These are phyloP conservation scores for Hypotaenidia okinawae DNA, from an alignment of 2,797 vertebrate genomes.

Conservation along the genomic window DNA sequence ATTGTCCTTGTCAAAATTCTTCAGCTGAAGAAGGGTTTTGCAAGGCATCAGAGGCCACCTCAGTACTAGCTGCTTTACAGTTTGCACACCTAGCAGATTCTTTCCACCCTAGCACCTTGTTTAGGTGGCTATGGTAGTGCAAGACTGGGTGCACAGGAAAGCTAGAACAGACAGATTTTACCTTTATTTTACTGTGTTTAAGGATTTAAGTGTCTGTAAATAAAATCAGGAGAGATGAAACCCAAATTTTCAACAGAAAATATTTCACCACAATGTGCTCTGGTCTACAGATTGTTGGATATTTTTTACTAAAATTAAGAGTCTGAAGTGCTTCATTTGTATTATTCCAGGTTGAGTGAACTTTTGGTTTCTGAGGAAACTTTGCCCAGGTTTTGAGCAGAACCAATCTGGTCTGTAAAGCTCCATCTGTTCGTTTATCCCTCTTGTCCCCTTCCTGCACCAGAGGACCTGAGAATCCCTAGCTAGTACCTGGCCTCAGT, in stretches of 20 bases:
- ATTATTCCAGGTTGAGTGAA: neutral
- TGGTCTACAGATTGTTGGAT: neutral
- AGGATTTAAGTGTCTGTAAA: neutral
- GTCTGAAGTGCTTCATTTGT: neutral
- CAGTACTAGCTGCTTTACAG: neutral
- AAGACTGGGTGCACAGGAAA: rapidly evolving
- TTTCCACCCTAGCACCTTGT: neutral
- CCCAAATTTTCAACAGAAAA: neutral
- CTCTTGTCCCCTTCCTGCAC: neutral
- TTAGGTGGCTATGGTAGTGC: neutral
- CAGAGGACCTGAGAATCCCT: neutral
- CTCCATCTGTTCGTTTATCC: neutral
- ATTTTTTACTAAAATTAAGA: neutral
- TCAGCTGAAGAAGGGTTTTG: neutral
- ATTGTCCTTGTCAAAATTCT: neutral
- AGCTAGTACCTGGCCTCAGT: neutral
- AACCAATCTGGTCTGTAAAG: neutral
- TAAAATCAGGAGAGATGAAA: neutral
- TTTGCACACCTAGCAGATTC: neutral
- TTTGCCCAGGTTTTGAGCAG: neutral
- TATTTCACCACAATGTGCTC: neutral
- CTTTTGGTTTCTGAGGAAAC: neutral
- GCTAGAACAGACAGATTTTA: neutral
- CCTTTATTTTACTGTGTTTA: neutral
- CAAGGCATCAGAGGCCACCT: neutral